Conservation (phyloP, 2,888 invertebrate genomes). For the Nephrocerus scutellatus region DNA sequence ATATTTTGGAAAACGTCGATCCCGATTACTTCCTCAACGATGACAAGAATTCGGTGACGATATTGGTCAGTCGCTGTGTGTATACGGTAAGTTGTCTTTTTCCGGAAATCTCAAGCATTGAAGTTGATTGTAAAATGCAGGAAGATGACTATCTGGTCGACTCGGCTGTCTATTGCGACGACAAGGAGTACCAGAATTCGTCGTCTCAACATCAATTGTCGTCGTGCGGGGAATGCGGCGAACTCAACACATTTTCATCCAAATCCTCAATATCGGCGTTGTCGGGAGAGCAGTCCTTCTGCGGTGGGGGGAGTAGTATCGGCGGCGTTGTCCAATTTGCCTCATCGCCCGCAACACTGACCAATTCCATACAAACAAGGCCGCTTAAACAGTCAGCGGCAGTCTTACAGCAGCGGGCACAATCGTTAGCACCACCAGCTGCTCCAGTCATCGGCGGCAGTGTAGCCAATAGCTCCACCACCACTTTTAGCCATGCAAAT, state of each 20-base stretch:
- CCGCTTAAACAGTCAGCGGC: no score
- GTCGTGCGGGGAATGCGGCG: constrained; percentile 21
- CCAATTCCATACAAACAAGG: no score
- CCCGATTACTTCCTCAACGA: constrained; percentile 52
- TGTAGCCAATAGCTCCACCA: constrained; percentile 17
- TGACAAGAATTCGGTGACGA: constrained; percentile 51
- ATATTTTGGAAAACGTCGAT: constrained; percentile 52
- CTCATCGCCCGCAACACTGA: constrained; percentile 3
- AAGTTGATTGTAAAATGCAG: no score
- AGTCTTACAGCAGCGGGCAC: no score
- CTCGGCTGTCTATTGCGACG: constrained; percentile 37
- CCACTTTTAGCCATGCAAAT: constrained; percentile 31
- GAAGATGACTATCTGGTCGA: constrained; percentile 43
- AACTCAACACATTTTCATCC: constrained; percentile 22
- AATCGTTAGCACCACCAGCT: no score
- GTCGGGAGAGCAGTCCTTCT: constrained; percentile 12
- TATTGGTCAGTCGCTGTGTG: constrained; percentile 52
- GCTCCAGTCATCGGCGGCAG: constrained; percentile 7
- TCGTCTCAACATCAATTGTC: constrained; percentile 13
- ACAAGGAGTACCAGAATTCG: constrained; percentile 22
- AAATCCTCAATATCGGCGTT: constrained; percentile 21
- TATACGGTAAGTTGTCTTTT: no score
- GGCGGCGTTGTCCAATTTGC: no score
- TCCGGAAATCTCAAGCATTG: no score
- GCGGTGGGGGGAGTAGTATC: no score